Conservation (phyloP, 1,140 invertebrate genomes). For the Cotesia vestalis region DNA sequence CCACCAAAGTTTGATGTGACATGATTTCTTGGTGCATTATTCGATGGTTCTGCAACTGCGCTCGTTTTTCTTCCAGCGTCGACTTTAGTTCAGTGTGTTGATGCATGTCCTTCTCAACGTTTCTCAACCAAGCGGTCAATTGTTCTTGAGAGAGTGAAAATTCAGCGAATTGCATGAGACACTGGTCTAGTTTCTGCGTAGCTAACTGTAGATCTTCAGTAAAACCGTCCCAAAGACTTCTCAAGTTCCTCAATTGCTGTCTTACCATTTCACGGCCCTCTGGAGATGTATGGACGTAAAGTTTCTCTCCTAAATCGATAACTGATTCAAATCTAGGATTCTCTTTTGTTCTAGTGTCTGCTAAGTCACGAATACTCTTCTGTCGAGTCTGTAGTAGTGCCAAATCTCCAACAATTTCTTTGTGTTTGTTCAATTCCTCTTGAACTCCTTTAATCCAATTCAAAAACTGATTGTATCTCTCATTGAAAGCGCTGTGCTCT, state of each 20-base stretch:
- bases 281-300: conserved; percentile 92
- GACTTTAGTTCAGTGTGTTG: conserved; percentile 90
- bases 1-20: conserved; percentile 88
- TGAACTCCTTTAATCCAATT: conserved; percentile 78
- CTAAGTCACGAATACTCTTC: conserved; percentile 82
- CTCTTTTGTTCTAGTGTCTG: conserved; percentile 82
- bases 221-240: conserved; percentile 87
- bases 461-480: conserved; percentile 78
- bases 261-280: conserved; percentile 91
- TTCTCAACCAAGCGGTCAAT: conserved; percentile 89
- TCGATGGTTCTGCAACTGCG: conserved; percentile 92
- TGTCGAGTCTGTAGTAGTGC: conserved; percentile 85
- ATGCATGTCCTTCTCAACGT: conserved; percentile 91
- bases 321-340: conserved; percentile 85
- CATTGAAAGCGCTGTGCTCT: conserved; percentile 86
- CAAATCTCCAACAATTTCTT: conserved; percentile 88
- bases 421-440: conserved; percentile 78
- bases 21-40: conserved; percentile 95
- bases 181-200: conserved; percentile 85
- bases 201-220: conserved; percentile 83
- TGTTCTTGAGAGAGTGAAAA: conserved; percentile 89
- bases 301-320: conserved; percentile 87
- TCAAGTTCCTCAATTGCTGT: conserved; percentile 84
- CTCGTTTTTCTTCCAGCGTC: conserved; percentile 92
- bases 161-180: conserved; percentile 88